phyloP scores from a whole-genome alignment of 2,797 vertebrate species.

The Saguinus oedipus region DNA sequence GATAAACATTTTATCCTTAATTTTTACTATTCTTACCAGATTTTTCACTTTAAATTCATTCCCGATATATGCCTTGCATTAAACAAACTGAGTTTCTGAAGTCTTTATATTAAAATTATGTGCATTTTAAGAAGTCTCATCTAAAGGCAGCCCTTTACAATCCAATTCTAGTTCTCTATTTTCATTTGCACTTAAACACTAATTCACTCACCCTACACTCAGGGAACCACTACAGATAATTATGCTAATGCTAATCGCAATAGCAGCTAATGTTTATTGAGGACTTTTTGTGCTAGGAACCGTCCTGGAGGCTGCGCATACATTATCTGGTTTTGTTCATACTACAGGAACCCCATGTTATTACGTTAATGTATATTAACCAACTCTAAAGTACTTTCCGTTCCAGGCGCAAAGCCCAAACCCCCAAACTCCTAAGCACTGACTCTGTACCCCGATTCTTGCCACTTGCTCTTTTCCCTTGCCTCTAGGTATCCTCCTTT shows the following conservation, averaged over 20 bases:
- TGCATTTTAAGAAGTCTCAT: not conserved
- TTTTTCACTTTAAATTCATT: constrained; percentile 23
- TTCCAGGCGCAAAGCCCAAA: not conserved
- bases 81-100: constrained; percentile 38
- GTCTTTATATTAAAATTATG: not conserved
- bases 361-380: not conserved
- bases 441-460: not conserved
- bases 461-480: not conserved
- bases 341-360: not conserved
- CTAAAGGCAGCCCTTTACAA: not conserved
- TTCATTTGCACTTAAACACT: constrained; percentile 42
- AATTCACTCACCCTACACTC: not conserved
- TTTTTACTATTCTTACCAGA: not conserved
- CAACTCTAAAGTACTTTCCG: constrained; percentile 31
- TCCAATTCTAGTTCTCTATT: constrained; percentile 24
- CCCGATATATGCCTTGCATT: not conserved
- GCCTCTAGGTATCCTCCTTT: not conserved
- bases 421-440: not conserved
- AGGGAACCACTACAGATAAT: constrained; percentile 26
- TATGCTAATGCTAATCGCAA: constrained; percentile 4
- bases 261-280: not conserved
- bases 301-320: not conserved
- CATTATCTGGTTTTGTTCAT: not conserved
- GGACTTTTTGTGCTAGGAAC: not conserved
- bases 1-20: constrained; percentile 13